A percentile compares a stretch with the other conserved stretches of the same genome.
These are phyloP conservation scores for Rhopalosiphum padi DNA, from an alignment of 1,140 invertebrate species.

Conservation along the genomic window DNA sequence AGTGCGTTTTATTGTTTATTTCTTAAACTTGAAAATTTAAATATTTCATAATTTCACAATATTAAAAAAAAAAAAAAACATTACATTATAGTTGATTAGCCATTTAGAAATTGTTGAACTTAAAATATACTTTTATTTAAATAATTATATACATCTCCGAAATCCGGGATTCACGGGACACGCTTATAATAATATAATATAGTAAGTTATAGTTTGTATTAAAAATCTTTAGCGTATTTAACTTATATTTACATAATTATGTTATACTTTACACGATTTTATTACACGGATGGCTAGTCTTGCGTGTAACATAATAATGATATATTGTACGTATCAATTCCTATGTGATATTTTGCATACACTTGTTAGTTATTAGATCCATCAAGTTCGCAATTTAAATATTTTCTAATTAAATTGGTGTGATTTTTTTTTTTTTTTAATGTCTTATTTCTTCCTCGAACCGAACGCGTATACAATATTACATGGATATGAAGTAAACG, in stretches of 20 bases:
- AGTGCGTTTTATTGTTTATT: background rate
- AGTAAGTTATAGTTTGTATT: background rate
- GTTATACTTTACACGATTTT: background rate
- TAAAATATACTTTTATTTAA: background rate
- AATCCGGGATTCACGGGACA: background rate
- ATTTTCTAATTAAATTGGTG: background rate
- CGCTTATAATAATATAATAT: background rate
- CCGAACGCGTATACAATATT: background rate
- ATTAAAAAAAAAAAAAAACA: background rate
- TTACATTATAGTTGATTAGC: background rate
- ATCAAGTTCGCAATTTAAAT: background rate
- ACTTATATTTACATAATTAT: background rate
- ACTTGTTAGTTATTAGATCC: background rate
- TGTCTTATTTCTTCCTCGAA: background rate
- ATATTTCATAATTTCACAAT: background rate
- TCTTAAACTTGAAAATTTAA: background rate
- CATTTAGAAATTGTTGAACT: background rate
- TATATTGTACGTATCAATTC: background rate
- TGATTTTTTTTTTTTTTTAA: background rate
- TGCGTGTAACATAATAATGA: background rate
- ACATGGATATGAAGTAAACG: background rate
- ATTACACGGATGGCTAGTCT: background rate
- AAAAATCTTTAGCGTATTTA: background rate
- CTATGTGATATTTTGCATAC: background rate
- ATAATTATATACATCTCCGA: background rate